A percentile compares a stretch with the other conserved stretches of the same genome.
phyloP scores from a whole-genome alignment of 2,797 vertebrate genomes.

The Eulemur coronatus region DNA sequence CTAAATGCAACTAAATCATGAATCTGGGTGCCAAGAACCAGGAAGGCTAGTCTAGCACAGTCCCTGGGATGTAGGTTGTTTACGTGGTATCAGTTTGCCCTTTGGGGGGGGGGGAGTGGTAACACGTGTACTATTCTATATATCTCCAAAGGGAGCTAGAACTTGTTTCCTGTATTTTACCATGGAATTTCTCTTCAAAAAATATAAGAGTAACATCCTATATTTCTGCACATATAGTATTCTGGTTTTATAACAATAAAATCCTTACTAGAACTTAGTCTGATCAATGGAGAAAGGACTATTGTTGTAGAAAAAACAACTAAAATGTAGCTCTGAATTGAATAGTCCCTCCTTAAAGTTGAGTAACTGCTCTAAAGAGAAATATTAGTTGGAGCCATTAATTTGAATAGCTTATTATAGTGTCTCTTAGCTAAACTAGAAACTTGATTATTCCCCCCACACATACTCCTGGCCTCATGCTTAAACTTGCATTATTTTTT shows the following conservation, averaged over 20 bases:
- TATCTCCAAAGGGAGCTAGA: not conserved
- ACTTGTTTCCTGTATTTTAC: not conserved
- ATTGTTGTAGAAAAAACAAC: not conserved
- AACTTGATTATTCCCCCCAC: not conserved
- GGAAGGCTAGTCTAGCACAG: not conserved
- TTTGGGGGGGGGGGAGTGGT: not conserved
- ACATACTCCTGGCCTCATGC: not conserved
- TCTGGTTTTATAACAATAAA: not conserved
- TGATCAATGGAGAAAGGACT: not conserved
- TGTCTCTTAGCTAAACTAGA: not conserved
- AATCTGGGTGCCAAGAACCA: not conserved
- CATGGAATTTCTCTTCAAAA: not conserved
- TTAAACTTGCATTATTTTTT: not conserved
- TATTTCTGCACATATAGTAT: not conserved
- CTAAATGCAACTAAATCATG: not conserved
- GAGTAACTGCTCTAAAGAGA: not conserved
- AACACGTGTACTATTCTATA: fast-evolving
- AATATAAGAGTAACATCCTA: not conserved
- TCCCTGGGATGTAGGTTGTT: not conserved
- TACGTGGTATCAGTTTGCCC: not conserved
- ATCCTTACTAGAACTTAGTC: not conserved
- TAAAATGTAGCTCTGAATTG: not conserved
- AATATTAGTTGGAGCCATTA: not conserved
- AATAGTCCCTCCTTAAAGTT: not conserved
- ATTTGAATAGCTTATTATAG: not conserved